Evolutionary conservation across 2,113 vertebrate species (phyloP), one percentile per base, ranked within the genome.

Genomic region (Montifringilla adamsi): DNA sequence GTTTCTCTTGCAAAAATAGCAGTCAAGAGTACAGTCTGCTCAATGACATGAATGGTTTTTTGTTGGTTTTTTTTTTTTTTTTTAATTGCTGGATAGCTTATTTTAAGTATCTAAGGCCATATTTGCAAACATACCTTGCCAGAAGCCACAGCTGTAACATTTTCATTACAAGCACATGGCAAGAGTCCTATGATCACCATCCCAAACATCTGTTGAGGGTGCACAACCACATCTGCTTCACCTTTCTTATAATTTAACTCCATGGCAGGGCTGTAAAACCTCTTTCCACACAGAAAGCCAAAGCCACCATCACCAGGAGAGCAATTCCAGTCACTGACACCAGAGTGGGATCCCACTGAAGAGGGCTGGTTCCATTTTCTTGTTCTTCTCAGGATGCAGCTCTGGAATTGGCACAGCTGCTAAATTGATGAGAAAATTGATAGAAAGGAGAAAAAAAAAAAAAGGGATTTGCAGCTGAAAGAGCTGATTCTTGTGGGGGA

Each of bases 31-130:
- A 10, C 20, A 49, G 18, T 17, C 2, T 69, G n/a, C 44, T 28
- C 59, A 50, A 35, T 41, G 5, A 27, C 3, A 35, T 7, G 4
- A 55, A 35, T 7, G 0, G 0, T 20, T 49, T 33, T 22, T 26
- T n/a, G 30, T 6, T 7, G 30, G 39, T 13, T 31, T 31, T 43
- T 4, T 9, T 39, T 52, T 7, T 33, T 18, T 23, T 31, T 11
- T 20, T 12, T 0, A 37, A 67, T 77, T 39, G 74, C 33, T 74
- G 30, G 19, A 47, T 27, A 37, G 1, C 4, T 75, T 87, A 50
- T 63, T 94, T 94, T n/a, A 53, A 53, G 39, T 72, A 76, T 43
- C 13, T 43, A 55, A 41, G 28, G n/a, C 21, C 24, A 0, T 22
- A 43, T 63, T 74, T 81, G 56, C 59, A 78, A 69, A 39, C 46